A percentile compares a stretch with the other conserved stretches of the same genome.
Evolutionary conservation across 2,113 vertebrate genomes (phyloP).

Genomic region (Maylandia zebra): DNA sequence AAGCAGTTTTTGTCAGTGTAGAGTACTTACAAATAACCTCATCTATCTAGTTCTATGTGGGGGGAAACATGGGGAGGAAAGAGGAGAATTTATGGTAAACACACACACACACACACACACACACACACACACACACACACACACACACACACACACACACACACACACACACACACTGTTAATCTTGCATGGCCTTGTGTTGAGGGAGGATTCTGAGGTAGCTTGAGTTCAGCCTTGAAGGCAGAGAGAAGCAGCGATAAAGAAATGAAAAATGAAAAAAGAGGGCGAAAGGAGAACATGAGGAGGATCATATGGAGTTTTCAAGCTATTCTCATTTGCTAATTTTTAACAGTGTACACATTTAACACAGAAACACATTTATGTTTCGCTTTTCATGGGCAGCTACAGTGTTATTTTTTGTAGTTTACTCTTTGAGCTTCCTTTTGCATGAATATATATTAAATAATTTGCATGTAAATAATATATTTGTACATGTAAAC

Average conservation of each 20-base stretch:
- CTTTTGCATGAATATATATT: not conserved
- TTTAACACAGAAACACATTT: not conserved
- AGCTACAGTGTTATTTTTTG: not conserved
- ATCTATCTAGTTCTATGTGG: not conserved
- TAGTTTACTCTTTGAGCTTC: not conserved
- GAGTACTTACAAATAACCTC: constrained; percentile 3
- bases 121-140: not conserved
- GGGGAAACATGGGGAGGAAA: not conserved
- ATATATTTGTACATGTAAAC: not conserved
- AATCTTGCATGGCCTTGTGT: constrained; percentile 16
- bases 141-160: not conserved
- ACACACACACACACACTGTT: not conserved
- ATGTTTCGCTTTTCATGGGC: not conserved
- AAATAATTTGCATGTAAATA: not conserved
- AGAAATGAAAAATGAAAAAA: not conserved
- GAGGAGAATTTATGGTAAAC: not conserved
- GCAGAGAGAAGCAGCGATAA: not conserved
- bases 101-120: not conserved
- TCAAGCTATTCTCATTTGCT: not conserved
- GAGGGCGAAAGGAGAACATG: not conserved
- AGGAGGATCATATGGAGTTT: not conserved
- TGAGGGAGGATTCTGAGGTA: constrained; percentile 9
- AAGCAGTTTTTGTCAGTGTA: not conserved
- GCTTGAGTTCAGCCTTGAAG: constrained; percentile 23
- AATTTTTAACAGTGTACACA: not conserved